phyloP scores from a whole-genome alignment of 2,797 vertebrate genomes.

The Phalanger gymnotis region DNA sequence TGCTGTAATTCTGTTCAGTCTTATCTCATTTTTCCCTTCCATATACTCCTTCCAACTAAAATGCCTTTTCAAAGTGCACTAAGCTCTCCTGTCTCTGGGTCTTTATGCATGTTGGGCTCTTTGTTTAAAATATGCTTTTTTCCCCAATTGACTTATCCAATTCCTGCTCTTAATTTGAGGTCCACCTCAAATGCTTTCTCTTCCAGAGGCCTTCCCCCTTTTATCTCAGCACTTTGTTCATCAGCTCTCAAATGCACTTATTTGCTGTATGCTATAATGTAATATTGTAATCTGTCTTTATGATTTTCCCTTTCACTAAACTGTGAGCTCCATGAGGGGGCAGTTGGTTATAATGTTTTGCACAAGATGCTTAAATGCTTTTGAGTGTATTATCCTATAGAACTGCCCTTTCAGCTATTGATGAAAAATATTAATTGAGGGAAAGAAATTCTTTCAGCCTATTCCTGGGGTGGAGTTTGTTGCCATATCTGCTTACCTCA shows the following conservation, averaged over 20 bases:
- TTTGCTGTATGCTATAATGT: neutral
- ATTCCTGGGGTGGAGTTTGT: neutral
- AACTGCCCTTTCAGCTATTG: neutral
- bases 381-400: neutral
- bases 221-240: neutral
- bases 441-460: slow-evolving; percentile 37
- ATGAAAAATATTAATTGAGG: neutral
- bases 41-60: neutral
- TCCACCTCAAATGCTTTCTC: neutral
- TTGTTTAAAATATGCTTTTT: neutral
- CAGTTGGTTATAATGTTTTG: neutral
- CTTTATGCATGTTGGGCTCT: neutral
- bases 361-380: neutral
- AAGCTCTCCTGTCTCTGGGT: neutral
- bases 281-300: neutral
- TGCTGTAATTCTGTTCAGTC: neutral
- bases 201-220: neutral
- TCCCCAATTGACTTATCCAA: neutral
- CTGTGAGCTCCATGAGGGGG: neutral
- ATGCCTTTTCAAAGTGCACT: neutral
- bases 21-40: neutral
- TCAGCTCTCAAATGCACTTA: neutral
- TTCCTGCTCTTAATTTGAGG: neutral
- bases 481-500: neutral
- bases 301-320: neutral